Evolutionary conservation across 2,797 vertebrate genomes (phyloP).

Genomic region (Erpetoichthys calabaricus): DNA sequence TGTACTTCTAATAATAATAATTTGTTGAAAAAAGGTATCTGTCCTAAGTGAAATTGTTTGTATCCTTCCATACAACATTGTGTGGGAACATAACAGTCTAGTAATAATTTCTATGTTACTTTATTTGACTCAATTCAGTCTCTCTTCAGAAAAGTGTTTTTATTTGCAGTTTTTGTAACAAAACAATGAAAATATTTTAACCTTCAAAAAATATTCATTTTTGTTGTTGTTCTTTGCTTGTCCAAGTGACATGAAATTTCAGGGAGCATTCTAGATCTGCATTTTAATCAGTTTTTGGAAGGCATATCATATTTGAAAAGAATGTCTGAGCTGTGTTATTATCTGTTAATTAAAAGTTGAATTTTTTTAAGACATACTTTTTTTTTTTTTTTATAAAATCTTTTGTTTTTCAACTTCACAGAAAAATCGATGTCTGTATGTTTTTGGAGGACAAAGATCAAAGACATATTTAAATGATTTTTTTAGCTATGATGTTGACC

Average conservation of each 20-base stretch:
- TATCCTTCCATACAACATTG: too few species aligned
- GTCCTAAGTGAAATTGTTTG: background rate
- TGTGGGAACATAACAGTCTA: too few species aligned
- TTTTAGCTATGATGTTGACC: constrained; percentile 95
- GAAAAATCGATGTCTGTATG: constrained; percentile 94
- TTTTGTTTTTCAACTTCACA: constrained; percentile 21
- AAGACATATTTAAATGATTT: constrained; percentile 98
- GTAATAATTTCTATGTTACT: too few species aligned
- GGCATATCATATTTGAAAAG: constrained; percentile 18
- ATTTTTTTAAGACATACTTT: too few species aligned
- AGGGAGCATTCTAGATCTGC: constrained; percentile 17
- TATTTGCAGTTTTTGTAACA: too few species aligned
- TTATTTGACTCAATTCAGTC: too few species aligned
- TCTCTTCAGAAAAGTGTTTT: too few species aligned
- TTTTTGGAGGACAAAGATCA: constrained; percentile 91
- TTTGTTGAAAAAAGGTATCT: background rate
- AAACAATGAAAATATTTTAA: too few species aligned
- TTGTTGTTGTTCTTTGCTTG: background rate
- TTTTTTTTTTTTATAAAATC: too few species aligned
- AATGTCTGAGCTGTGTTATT: constrained; percentile 21
- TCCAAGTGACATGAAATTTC: background rate
- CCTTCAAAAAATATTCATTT: too few species aligned
- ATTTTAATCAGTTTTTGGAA: constrained; percentile 10
- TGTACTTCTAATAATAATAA: too few species aligned
- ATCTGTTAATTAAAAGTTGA: constrained; percentile 16